A percentile compares a stretch with the other conserved stretches of the same genome.
Conservation (phyloP, 35 echinoderm and acorn worm species). For the Lytechinus variegatus region DNA sequence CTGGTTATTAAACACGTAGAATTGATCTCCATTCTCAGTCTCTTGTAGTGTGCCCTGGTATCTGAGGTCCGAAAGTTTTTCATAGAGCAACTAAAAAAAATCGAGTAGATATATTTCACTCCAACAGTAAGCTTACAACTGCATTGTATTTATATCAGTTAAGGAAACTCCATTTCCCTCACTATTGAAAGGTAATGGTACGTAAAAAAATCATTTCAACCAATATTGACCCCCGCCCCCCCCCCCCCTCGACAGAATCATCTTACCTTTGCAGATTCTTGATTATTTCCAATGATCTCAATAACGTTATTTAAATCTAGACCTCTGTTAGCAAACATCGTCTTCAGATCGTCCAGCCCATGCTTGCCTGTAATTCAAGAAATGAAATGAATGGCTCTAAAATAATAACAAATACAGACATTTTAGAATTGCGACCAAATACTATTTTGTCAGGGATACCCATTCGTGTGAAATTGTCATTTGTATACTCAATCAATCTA, state of each 20-base stretch:
- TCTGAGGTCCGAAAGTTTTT: not conserved
- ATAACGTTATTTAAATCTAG: not conserved
- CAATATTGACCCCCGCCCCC: not conserved
- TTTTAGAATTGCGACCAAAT: too few relatives aligned
- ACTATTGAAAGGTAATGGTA: too few relatives aligned
- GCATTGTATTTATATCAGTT: too few relatives aligned
- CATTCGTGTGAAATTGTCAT: too few relatives aligned
- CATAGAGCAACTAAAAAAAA: not conserved
- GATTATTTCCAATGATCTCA: not conserved
- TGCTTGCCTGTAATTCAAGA: not conserved
- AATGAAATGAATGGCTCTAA: too few relatives aligned
- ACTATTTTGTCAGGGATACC: too few relatives aligned
- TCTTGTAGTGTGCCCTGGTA: not conserved
- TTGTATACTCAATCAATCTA: too few relatives aligned
- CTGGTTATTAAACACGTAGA: not conserved
- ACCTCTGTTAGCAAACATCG: not conserved
- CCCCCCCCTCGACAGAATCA: not conserved
- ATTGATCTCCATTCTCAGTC: not conserved
- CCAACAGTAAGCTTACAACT: not conserved
- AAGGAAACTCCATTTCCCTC: too few relatives aligned
- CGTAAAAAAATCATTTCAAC: not conserved
- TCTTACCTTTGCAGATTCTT: not conserved
- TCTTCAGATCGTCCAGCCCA: not conserved
- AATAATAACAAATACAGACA: too few relatives aligned
- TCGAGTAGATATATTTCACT: not conserved